Conservation (phyloP, 2,113 vertebrate species). For the Thunnus thynnus region DNA sequence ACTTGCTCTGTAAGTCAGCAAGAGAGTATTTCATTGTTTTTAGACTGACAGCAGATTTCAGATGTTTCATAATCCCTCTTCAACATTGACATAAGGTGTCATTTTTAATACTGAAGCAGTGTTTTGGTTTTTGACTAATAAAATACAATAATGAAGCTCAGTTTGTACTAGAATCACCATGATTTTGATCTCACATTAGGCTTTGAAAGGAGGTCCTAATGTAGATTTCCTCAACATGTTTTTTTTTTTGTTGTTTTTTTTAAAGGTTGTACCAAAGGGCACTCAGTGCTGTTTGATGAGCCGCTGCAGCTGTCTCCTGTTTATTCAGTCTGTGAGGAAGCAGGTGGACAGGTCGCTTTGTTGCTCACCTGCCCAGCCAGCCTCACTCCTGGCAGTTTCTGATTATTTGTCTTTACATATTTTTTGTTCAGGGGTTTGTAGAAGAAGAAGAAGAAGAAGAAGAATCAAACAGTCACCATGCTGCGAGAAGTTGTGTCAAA, state of each 20-base stretch:
- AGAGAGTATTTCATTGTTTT: constrained; percentile 57
- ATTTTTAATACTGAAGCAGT: background rate
- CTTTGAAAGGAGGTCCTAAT: background rate
- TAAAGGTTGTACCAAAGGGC: background rate
- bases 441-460: background rate
- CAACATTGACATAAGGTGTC: background rate
- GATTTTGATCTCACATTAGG: background rate
- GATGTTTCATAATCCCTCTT: constrained; percentile 30
- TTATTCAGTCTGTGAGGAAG: constrained; percentile 71
- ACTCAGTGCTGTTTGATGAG: constrained; percentile 56
- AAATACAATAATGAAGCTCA: background rate
- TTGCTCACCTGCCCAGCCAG: constrained; percentile 23
- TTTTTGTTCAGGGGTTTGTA: constrained; percentile 35
- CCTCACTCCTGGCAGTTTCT: background rate
- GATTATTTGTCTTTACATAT: background rate
- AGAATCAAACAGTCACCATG: constrained; percentile 76
- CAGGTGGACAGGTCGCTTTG: constrained; percentile 38
- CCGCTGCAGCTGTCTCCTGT: constrained; percentile 80
- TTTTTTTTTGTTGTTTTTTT: background rate
- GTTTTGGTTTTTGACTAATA: background rate
- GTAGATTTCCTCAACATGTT: background rate
- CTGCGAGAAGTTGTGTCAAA: constrained; percentile 86
- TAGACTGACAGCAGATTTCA: constrained; percentile 4
- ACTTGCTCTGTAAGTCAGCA: constrained; percentile 82
- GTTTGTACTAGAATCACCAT: background rate